These are phyloP conservation scores for Hypsopygia costalis DNA, from an alignment of 2,888 invertebrate species.

Conservation along the genomic window DNA sequence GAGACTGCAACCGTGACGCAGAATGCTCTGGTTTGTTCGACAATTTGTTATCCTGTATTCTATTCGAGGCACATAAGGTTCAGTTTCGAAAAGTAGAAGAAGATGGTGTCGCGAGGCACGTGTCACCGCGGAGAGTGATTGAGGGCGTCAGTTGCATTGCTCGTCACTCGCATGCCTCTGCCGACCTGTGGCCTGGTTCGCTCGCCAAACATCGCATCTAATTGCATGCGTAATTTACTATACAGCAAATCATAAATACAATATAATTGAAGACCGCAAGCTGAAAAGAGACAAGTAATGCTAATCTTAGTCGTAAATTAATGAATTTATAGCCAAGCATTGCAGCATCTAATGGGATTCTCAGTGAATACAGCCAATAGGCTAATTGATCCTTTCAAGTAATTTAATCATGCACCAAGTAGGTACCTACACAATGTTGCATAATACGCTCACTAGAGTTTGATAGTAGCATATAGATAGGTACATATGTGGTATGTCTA, in stretches of 20 bases:
- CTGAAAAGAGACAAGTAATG: neutral
- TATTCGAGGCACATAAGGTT: slow-evolving; percentile 37
- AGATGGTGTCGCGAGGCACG: slow-evolving; percentile 26
- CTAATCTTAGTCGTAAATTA: slow-evolving; percentile 25
- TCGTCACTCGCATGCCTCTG: slow-evolving; percentile 35
- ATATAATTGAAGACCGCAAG: neutral
- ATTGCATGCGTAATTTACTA: slow-evolving; percentile 60
- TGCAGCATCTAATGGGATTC: slow-evolving; percentile 21
- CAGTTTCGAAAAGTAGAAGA: too few relatives aligned
- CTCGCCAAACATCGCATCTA: slow-evolving; percentile 66
- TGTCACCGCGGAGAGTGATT: slow-evolving; percentile 46
- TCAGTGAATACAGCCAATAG: slow-evolving; percentile 28
- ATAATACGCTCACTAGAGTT: too few relatives aligned
- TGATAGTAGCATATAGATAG: too few relatives aligned
- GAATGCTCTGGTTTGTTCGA: slow-evolving; percentile 36
- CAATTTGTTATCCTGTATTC: slow-evolving; percentile 38
- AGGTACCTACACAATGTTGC: too few relatives aligned
- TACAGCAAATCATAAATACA: slow-evolving; percentile 34
- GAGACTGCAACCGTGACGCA: slow-evolving; percentile 44
- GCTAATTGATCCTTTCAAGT: slow-evolving; percentile 42
- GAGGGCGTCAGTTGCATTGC: slow-evolving; percentile 59
- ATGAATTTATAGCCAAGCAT: slow-evolving; percentile 34
- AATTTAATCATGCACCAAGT: slow-evolving; percentile 27
- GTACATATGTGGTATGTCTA: too few relatives aligned
- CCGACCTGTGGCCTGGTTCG: slow-evolving; percentile 56